Base-by-base conservation (phyloP, 2,888 invertebrate species). In the Catocala fraxini region DNA sequence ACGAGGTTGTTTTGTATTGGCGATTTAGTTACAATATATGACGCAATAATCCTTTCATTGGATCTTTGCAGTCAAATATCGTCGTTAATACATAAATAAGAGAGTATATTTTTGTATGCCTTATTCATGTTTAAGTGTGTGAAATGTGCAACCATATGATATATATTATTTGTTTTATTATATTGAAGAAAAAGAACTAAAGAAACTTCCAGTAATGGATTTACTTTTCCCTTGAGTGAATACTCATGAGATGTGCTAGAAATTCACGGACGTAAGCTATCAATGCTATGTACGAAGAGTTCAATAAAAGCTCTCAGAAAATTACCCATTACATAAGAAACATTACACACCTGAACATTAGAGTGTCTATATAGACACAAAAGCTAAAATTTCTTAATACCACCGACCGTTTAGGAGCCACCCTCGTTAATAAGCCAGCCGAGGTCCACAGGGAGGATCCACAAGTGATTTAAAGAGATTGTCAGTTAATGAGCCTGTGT, bases 391-490 rank as follows among this genome's bases (percentile, higher is more conserved):
- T 88, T 88, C 91, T 90, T 91, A 89, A 90, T 91, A 89, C 81
- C 82, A 73, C 63, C 63, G 72, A 79, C 74, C 80, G 75, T 83
- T 84, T 60, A 63, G 64, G 67, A 69, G 81, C 82, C 86, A 87
- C 90, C 90, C 92, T 87, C 77, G 65, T 86, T 88, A 91, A 91
- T 92, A 91, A 91, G 87, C 76, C 83, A 77, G 83, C 66, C 65
- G 73, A 77, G 83, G 84, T 75, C 87, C 85, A 80, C 71, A 70
- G 86, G 89, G 88, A 85, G 86, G 88, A 87, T 89, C 89, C 79
- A 87, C 90, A 88, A 93, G 92, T 91, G 91, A 92, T 92, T 92
- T 91, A 91, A 89, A 89, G 89, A 90, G 90, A 91, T 91, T 90
- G 89, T 89, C 90, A 89, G 91, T 89, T 91, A 91, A 92, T 91